phyloP scores from a whole-genome alignment of 1,140 invertebrate species.

The Rhopalosiphum maidis region DNA sequence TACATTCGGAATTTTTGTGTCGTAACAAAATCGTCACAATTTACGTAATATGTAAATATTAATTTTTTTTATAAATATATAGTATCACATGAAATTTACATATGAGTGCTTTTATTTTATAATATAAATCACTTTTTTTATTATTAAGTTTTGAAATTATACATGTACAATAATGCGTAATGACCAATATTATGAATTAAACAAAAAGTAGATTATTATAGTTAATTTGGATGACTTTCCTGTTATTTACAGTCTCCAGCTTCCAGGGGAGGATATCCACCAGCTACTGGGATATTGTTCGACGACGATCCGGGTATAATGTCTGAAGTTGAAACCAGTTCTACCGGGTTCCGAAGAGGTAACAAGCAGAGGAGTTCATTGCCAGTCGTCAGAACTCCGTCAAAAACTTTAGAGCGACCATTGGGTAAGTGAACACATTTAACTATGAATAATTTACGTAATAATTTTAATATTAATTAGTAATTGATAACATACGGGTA shows the following conservation, averaged over 20 bases:
- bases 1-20: neutral
- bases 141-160: neutral
- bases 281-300: conserved; percentile 77
- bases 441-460: neutral
- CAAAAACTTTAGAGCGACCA: conserved; percentile 90
- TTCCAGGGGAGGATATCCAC: conserved; percentile 75
- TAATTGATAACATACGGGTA: neutral
- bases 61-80: neutral
- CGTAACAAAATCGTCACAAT: neutral
- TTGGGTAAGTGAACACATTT: conserved; percentile 70
- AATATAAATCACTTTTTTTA: neutral
- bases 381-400: conserved; percentile 91
- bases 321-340: conserved; percentile 94
- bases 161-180: neutral
- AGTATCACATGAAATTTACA: neutral
- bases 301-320: conserved; percentile 97
- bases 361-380: conserved; percentile 89
- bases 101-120: neutral
- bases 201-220: neutral
- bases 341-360: conserved; percentile 87
- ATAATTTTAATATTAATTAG: neutral
- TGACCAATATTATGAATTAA: neutral
- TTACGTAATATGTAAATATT: neutral
- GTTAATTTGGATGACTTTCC: conserved; percentile 55
- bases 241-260: conserved; percentile 70